Base-by-base conservation (phyloP, 2,888 invertebrate genomes). In the Scaptomyza flava region DNA sequence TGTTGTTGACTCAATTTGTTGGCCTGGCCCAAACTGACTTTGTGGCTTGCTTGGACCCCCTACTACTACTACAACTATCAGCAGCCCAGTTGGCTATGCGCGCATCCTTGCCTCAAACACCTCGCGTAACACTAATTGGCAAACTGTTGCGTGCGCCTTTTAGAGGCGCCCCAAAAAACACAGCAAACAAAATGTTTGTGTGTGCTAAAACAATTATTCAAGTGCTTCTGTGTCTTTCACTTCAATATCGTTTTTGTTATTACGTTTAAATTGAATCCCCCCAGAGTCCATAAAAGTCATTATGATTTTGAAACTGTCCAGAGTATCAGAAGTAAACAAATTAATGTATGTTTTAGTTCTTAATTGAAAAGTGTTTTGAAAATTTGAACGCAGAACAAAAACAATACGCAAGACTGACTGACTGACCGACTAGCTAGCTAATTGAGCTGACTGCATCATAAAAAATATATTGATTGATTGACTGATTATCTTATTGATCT, bases 1-100 rank as follows among this genome's bases (percentile, higher is more conserved):
- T 48, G 63, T 59, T 72, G 50, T 38, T 57, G 53, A 56, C 20
- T 53, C 58, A 64, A 72, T 72, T 77, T 63, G 68, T 57, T 48
- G 20, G 47, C 47, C 47, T 17, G 8, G 46, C 9, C 30, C 17
- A 45, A 36, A 20, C 57, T 33, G 43, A 9, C 11, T 27, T 27
- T 36, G 34, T 51, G 36, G 36, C 51, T 11, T 20, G 48, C 33
- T 41, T 14, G 38, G 9, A 34, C 20, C n/a, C 20, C 2, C 30
- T 17, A 17, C 17, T 17, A 17, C 9, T 14, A 5, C 23, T 6
- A 8, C 17, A 3, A 4, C 36, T 34, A 6, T 12, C 36, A 14
- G 31, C 17, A 6, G 12, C 3, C 30, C 8, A 12, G 17, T 27
- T 30, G n/a, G 14, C 6, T 14, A 14, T 43, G 43, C 17, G 43